Percentiles rank a stretch among this genome's conserved stretches.
These are phyloP conservation scores for Bubalus kerabau DNA, from an alignment of 2,113 vertebrate genomes.

Conservation along the genomic window DNA sequence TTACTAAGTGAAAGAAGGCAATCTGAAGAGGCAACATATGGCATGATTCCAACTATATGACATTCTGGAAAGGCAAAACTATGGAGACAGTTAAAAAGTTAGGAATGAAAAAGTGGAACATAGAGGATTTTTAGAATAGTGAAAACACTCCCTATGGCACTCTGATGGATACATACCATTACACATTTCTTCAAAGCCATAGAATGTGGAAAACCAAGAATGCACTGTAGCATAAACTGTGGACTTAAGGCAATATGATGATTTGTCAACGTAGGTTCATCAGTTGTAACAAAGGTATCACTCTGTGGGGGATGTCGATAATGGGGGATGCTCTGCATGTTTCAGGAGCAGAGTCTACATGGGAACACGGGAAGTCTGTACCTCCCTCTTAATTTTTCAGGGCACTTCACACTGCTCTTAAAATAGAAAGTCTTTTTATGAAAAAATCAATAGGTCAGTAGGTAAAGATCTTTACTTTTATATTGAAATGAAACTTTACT, in stretches of 20 bases:
- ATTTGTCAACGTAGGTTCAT: not conserved
- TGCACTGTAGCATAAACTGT: not conserved
- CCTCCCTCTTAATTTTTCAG: not conserved
- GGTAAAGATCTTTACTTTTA: not conserved
- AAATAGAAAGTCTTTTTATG: not conserved
- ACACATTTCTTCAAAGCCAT: not conserved
- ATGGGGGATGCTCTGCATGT: not conserved
- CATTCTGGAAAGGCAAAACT: not conserved
- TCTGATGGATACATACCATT: not conserved
- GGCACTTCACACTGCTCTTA: not conserved
- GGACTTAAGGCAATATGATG: not conserved
- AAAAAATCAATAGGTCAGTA: not conserved
- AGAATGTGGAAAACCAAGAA: not conserved
- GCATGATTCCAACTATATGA: not conserved
- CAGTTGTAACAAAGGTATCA: not conserved
- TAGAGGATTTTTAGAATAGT: not conserved
- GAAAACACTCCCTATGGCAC: not conserved
- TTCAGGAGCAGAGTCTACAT: not conserved
- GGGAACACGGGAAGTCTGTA: not conserved
- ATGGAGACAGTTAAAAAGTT: not conserved
- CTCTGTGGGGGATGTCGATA: not conserved
- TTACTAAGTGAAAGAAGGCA: not conserved
- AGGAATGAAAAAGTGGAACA: not conserved
- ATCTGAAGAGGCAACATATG: not conserved
- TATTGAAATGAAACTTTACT: not conserved